Conservation (phyloP, 92 coral and sea anemone genomes). For the Porites divaricata region DNA sequence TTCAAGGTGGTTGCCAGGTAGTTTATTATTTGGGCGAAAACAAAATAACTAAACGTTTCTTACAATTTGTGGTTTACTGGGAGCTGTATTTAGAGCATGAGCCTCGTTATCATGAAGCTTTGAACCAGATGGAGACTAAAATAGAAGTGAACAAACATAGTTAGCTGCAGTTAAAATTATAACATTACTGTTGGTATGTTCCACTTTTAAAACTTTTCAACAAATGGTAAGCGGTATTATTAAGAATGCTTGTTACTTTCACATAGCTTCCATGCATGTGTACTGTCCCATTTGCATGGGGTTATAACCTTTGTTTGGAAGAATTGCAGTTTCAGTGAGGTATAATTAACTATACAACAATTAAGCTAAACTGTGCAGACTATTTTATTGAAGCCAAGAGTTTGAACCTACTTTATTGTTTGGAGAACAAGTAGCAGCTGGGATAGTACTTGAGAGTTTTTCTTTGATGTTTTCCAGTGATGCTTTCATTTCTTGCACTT, state of each 20-base stretch:
- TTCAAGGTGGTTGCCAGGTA: neutral
- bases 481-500: neutral
- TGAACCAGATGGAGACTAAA: conserved; percentile 22
- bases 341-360: neutral
- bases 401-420: conserved; percentile 1
- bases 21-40: conserved; percentile 3
- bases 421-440: conserved; percentile 5
- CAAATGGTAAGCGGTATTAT: too few relatives aligned
- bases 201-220: too few relatives aligned
- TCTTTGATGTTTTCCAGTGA: neutral
- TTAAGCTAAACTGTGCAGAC: neutral
- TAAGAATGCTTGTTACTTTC: too few relatives aligned
- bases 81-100: conserved; percentile 6
- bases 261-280: neutral
- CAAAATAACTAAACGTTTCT: neutral
- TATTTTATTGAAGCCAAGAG: neutral
- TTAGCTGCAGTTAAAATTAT: too few relatives aligned
- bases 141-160: conserved; percentile 17
- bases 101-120: conserved; percentile 14
- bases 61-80: conserved; percentile 20
- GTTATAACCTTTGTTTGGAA: neutral
- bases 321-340: neutral
- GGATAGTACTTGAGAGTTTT: too few relatives aligned
- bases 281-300: neutral
- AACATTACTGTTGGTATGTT: too few relatives aligned